Conservation (phyloP, 2,888 invertebrate genomes). For the Ochropleura leucogaster region DNA sequence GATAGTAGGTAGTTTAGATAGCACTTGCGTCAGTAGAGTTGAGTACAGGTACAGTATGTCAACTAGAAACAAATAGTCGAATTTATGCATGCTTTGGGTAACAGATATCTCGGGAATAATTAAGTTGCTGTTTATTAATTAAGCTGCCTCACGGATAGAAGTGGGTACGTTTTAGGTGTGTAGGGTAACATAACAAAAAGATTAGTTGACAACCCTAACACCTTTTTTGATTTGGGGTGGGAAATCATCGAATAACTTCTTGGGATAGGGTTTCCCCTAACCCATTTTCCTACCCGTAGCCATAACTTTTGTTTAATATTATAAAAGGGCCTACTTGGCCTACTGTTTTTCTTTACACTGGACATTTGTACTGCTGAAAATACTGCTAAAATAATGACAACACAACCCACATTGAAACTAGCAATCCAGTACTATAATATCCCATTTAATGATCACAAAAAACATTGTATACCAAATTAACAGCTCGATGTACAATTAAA, state of each 20-base stretch:
- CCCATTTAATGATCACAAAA: slow-evolving; percentile 34
- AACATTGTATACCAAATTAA: slow-evolving; percentile 31
- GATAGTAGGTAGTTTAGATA: neutral
- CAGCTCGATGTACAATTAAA: slow-evolving; percentile 36
- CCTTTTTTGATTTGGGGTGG: neutral
- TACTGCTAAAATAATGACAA: slow-evolving; percentile 6
- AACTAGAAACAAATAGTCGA: neutral
- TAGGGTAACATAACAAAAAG: neutral
- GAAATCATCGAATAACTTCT: too few species aligned
- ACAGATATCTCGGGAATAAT: neutral
- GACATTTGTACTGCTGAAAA: neutral
- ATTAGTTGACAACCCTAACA: neutral
- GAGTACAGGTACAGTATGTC: neutral
- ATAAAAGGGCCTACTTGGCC: neutral
- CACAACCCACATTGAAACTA: slow-evolving; percentile 9
- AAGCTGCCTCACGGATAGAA: neutral
- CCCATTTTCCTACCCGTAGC: too few species aligned
- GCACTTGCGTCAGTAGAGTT: neutral
- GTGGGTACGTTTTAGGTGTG: neutral
- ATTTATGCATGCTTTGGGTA: neutral
- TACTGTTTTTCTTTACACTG: neutral
- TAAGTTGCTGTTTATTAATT: too few species aligned
- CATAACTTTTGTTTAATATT: neutral
- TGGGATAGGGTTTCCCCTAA: too few species aligned
- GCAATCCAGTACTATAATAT: slow-evolving; percentile 29